Evolutionary conservation across 2,888 invertebrate species (phyloP), one percentile per base, ranked within the genome.

Genomic region (Sympetrum striolatum): DNA sequence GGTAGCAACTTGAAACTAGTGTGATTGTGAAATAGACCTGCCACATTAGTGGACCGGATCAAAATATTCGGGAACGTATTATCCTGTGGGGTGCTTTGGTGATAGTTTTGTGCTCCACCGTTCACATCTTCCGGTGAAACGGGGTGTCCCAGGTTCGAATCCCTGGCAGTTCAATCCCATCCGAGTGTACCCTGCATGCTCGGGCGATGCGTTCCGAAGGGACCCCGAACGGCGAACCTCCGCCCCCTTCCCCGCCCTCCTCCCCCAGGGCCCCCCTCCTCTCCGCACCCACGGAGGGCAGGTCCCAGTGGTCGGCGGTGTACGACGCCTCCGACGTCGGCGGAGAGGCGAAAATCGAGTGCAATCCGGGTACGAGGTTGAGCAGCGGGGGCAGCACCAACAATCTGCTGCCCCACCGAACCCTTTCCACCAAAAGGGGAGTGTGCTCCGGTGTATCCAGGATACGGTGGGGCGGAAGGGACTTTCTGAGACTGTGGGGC

Each of bases 191-290:
- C 60, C 37, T 86, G 86, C 60, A 86, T 86, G 86, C 86, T 37
- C 22, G 58, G 60, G 86, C 35, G 86, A 86, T 86, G 86, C 86
- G 86, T 22, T 37, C 37, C 37, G 86, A 86, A 86, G 86, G 86
- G 25, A 35, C 37, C 60, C 60, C 86, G 22, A 60, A 58, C 60
- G 86, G 60, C 86, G 58, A 86, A 39, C 81, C 81, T 35, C 60
- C 86, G 60, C 81, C 81, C 81, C 81, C 81, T 48, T 81, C 81
- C 81, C 86, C 86, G 58, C n/a, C 86, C 58, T 37, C 86, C 60
- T 86, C 86, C 86, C 39, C 82, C 0, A 53, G 82, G 82, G 82
- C 82, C 25, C 86, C 86, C 18, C 86, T 86, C 37, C 64, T 86
- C 39, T 35, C 60, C 18, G 37, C 37, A 60, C 60, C 86, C 37